These are phyloP conservation scores for Vulpes ferrilata DNA, from an alignment of 2,113 vertebrate genomes.

Conservation along the genomic window DNA sequence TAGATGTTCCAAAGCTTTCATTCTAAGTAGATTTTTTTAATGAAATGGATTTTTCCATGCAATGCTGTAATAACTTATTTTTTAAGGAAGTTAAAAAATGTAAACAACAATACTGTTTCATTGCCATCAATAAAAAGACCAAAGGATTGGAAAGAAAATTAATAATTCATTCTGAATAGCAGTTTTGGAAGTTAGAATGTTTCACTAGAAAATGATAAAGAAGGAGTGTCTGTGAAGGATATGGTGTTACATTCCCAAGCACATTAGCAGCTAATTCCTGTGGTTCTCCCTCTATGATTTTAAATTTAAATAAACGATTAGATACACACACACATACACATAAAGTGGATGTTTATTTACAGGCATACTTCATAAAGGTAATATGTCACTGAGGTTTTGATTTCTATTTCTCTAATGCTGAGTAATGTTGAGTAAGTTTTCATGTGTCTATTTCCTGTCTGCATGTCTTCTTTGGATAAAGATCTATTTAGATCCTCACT, in stretches of 20 bases:
- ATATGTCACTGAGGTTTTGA: not conserved
- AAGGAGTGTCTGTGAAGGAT: not conserved
- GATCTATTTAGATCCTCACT: not conserved
- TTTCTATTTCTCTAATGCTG: not conserved
- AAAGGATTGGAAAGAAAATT: not conserved
- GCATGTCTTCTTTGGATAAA: not conserved
- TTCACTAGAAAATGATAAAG: not conserved
- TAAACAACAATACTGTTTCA: not conserved
- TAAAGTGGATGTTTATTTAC: not conserved
- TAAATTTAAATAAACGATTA: not conserved
- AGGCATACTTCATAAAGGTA: not conserved
- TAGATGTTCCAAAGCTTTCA: not conserved
- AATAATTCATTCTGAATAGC: not conserved
- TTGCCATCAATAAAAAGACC: not conserved
- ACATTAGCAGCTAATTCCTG: not conserved
- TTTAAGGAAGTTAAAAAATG: not conserved
- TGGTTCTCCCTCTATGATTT: not conserved
- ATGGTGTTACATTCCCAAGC: not conserved
- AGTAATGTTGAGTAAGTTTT: not conserved
- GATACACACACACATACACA: not conserved
- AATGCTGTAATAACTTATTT: not conserved
- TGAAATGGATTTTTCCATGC: not conserved
- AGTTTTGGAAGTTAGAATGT: not conserved
- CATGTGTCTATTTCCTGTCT: not conserved
- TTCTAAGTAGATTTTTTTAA: not conserved